Evolutionary conservation across 1,140 invertebrate genomes (phyloP).

Genomic region (Drosophila kanapiae): DNA sequence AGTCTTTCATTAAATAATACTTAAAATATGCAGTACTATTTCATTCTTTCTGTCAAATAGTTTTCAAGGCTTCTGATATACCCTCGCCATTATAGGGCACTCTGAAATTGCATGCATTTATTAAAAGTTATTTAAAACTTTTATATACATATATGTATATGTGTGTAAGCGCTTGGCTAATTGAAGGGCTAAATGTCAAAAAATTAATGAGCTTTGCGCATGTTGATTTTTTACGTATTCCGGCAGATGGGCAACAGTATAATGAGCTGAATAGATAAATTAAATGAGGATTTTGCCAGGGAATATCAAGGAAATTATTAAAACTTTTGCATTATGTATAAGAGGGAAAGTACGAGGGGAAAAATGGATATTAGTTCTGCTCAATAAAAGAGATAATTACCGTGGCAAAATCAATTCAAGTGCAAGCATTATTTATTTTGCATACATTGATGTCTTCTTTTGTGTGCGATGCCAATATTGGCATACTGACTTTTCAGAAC

Average conservation of each 20-base stretch:
- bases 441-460: too few species aligned
- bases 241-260: not conserved
- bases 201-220: slow-evolving; percentile 20
- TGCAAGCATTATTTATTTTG: not conserved
- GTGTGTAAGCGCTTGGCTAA: slow-evolving; percentile 13
- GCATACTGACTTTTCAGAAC: not conserved
- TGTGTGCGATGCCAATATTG: too few species aligned
- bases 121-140: slow-evolving; percentile 21
- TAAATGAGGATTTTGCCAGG: not conserved
- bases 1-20: too few species aligned
- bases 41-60: not conserved
- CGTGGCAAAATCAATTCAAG: not conserved
- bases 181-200: slow-evolving; percentile 24
- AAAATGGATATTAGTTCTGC: not conserved
- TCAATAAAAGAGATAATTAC: not conserved
- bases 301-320: not conserved
- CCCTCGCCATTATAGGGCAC: not conserved
- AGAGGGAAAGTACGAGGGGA: not conserved
- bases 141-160: not conserved
- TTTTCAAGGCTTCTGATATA: not conserved
- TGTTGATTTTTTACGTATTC: slow-evolving; percentile 6
- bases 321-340: not conserved
- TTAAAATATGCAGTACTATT: too few species aligned
- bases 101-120: slow-evolving; percentile 11
- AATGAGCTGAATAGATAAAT: slow-evolving; percentile 11